phyloP scores from a whole-genome alignment of 2,113 vertebrate genomes.

The Poicephalus gulielmi region DNA sequence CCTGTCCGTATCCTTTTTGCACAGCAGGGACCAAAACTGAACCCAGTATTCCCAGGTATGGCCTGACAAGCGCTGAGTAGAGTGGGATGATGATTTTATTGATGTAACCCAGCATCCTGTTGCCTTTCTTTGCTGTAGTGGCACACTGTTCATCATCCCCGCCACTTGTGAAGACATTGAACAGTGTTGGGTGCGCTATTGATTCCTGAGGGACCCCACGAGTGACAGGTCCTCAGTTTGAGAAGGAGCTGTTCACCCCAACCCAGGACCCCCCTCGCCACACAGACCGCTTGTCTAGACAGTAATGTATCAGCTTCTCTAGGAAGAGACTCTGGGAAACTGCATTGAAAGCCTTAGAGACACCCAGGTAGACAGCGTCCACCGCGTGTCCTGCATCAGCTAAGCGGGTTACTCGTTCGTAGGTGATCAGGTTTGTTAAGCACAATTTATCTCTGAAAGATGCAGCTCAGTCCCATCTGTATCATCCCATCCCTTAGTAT shows the following conservation, averaged over 20 bases:
- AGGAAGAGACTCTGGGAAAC: not conserved
- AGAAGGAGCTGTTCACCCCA: not conserved
- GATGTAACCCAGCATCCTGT: not conserved
- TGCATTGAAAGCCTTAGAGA: not conserved
- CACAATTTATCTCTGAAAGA: not conserved
- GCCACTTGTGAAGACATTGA: not conserved
- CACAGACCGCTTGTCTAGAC: not conserved
- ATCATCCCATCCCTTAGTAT: rapidly evolving
- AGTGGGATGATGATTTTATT: not conserved
- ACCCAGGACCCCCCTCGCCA: not conserved
- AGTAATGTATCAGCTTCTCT: not conserved
- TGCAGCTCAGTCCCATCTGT: not conserved
- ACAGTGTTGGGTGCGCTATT: not conserved
- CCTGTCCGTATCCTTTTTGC: not conserved
- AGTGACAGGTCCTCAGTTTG: not conserved
- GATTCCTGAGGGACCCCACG: not conserved
- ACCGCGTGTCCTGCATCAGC: not conserved
- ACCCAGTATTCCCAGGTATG: not conserved
- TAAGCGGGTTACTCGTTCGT: not conserved
- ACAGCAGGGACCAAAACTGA: not conserved
- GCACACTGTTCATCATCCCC: not conserved
- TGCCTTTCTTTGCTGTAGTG: not conserved
- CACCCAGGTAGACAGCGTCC: not conserved
- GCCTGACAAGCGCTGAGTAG: not conserved
- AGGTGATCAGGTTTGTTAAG: not conserved